Evolutionary conservation across 2,888 invertebrate genomes (phyloP).

Genomic region (Caenorhabditis sp.): DNA sequence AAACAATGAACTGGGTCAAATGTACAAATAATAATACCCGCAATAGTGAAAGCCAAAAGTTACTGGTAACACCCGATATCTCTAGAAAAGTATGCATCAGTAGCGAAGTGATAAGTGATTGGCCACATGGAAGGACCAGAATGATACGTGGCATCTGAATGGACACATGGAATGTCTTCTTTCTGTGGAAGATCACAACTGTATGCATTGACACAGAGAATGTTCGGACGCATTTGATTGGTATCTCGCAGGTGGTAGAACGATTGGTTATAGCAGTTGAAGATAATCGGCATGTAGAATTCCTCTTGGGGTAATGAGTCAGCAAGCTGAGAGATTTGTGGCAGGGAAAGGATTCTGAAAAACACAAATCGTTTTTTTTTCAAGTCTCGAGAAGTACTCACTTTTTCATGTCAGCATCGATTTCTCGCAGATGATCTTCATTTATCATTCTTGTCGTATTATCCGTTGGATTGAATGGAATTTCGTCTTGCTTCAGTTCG

Average conservation of each 20-base stretch:
- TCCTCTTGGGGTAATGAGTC: conserved; percentile 37
- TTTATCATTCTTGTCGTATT: conserved; percentile 44
- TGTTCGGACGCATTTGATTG: conserved; percentile 35
- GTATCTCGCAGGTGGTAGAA: conserved; percentile 53
- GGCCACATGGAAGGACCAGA: conserved; percentile 62
- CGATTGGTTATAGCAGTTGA: conserved; percentile 57
- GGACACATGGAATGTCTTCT: conserved; percentile 48
- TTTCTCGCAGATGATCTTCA: conserved; percentile 34
- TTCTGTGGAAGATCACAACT: conserved; percentile 60
- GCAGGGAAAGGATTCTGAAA: conserved; percentile 20
- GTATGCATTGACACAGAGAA: conserved; percentile 59
- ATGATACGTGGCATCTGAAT: conserved; percentile 62
- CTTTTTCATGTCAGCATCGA: conserved; percentile 53
- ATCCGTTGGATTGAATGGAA: conserved; percentile 46
- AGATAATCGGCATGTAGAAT: conserved; percentile 59
- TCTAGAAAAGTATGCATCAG: conserved; percentile 20
- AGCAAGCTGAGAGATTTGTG: conserved; percentile 3
- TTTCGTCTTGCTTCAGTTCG: background rate
- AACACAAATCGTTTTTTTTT: background rate
- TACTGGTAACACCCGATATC: conserved; percentile 62
- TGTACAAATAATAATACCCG: background rate
- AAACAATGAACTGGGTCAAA: background rate
- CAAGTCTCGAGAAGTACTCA: background rate
- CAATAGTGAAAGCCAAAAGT: background rate
- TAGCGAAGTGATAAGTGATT: conserved; percentile 56